Conservation (phyloP, 1,140 invertebrate species). For the Pemphigus obesinymphae region DNA sequence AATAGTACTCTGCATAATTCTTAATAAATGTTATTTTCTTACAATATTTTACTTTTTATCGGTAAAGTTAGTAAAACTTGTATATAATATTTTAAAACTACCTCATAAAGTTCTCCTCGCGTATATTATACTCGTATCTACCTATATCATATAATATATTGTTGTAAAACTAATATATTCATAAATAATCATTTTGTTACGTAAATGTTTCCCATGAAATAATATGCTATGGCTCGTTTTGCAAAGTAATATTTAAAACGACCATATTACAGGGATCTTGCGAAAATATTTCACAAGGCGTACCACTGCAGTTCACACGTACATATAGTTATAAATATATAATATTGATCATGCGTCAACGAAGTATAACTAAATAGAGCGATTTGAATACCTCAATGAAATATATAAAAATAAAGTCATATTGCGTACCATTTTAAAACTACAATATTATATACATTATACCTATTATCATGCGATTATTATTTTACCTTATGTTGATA, state of each 20-base stretch:
- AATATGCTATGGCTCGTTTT: no score
- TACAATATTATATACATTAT: no score
- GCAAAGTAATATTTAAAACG: not conserved
- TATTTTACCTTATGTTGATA: no score
- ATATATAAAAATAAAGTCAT: no score
- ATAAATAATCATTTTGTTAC: not conserved
- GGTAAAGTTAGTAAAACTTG: not conserved
- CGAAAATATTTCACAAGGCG: not conserved
- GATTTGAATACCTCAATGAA: no score
- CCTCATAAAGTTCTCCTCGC: no score
- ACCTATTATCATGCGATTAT: no score
- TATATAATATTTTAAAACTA: not conserved
- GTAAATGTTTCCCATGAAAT: not conserved
- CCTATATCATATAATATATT: not conserved
- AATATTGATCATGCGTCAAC: not conserved
- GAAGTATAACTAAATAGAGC: no score
- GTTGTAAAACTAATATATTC: not conserved
- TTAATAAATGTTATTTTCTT: not conserved
- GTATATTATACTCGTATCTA: no score
- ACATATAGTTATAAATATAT: not conserved
- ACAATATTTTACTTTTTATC: not conserved
- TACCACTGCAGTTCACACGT: not conserved
- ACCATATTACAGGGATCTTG: not conserved
- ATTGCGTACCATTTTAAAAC: no score
- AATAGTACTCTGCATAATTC: no score